A percentile compares a stretch with the other conserved stretches of the same genome.
These are phyloP conservation scores for Calliscelio sp. DNA, from an alignment of 2,888 invertebrate genomes.

Conservation along the genomic window DNA sequence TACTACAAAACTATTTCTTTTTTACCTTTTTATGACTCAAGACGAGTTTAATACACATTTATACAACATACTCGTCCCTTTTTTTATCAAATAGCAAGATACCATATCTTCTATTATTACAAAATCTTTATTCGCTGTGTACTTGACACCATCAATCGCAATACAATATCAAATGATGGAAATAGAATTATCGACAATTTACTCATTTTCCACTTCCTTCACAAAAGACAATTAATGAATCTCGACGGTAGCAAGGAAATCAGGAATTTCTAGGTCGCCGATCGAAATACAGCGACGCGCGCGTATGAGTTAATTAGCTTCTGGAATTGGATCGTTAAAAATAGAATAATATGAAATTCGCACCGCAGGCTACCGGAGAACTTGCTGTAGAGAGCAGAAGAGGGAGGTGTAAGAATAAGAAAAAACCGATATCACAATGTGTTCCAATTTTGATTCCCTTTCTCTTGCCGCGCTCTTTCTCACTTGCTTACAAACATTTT, in stretches of 20 bases:
- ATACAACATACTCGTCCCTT: conserved; percentile 17
- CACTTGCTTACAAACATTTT: conserved; percentile 60
- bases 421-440: conserved; percentile 78
- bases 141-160: conserved; percentile 10
- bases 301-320: conserved; percentile 81
- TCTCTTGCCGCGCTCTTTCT: conserved; percentile 54
- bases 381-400: too few species aligned
- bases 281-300: conserved; percentile 47
- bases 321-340: conserved; percentile 81
- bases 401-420: conserved; percentile 47
- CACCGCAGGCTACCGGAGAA: conserved; percentile 76
- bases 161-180: background rate
- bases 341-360: conserved; percentile 79
- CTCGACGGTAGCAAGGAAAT: conserved; percentile 57
- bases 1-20: too few species aligned
- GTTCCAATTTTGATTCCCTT: conserved; percentile 77
- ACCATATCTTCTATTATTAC: conserved; percentile 35
- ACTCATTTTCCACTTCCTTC: conserved; percentile 27
- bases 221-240: conserved; percentile 59
- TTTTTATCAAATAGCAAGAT: background rate
- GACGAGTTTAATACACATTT: conserved; percentile 28
- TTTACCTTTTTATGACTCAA: too few species aligned
- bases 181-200: conserved; percentile 15
- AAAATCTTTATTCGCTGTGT: conserved; percentile 28
- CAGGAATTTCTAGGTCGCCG: conserved; percentile 66